Evolutionary conservation across 2,113 vertebrate genomes (phyloP), one percentile per base, ranked within the genome.

Genomic region (Perca schrenkii): DNA sequence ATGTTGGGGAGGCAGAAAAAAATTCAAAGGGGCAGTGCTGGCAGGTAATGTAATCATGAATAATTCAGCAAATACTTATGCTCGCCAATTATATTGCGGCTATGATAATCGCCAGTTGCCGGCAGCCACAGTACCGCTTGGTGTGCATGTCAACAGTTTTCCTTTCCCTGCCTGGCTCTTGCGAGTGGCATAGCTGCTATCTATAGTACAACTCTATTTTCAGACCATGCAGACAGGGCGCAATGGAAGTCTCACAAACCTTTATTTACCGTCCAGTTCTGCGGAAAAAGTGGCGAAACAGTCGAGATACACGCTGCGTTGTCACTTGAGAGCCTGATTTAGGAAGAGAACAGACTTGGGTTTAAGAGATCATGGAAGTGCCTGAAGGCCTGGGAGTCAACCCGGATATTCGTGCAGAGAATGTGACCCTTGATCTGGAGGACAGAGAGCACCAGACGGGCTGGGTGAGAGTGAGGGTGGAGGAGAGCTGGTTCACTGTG

Each of bases 391-490:
- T 47, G 66, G 84, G 54, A 77, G 63, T 76, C 56, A 25, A 77
- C 70, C 78, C 4, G 74, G 70, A 84, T 25, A 60, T 77, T 43
- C 77, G 46, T 54, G 77, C 65, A 0, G 82, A 80, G 68, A 86
- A 84, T 65, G 61, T 50, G 14, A 83, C 47, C 73, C 79, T 70
- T 50, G 82, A 73, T 71, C 53, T 8, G 36, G 80, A 25, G 65
- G 57, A 85, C 34, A 47, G 57, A 50, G 81, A 83, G 69, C 50
- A 31, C n/a, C 80, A 28, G 15, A 57, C 66, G 1, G 88, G 78
- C 78, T 53, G 67, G 66, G 89, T 98, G 85, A 82, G 87, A 70
- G 96, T 99, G 74, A 91, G 92, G 65, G 97, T 99, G 88, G 97
- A 96, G 71, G 95, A 93, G n/a, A 94, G 95, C 68, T 91, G 92